Percentiles rank a stretch among this genome's conserved stretches.
phyloP scores from a whole-genome alignment of 2,888 invertebrate genomes.

The Glaucopsyche alexis region DNA sequence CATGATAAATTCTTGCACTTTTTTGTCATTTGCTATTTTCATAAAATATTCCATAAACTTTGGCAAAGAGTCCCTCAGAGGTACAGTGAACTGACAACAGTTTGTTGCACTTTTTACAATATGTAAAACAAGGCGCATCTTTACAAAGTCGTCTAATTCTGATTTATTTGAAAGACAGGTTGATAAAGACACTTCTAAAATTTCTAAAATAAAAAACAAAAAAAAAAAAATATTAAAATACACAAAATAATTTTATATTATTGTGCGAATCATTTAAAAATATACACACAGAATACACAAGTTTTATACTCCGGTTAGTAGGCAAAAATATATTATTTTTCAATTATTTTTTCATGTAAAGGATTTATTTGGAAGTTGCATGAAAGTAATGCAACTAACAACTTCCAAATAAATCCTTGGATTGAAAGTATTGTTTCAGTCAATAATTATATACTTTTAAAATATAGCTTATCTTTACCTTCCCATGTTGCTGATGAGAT shows the following conservation, averaged over 20 bases:
- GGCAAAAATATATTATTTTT: too few relatives aligned
- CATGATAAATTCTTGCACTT: conserved; percentile 62
- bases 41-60: conserved; percentile 55
- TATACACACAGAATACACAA: too few relatives aligned
- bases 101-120: conserved; percentile 66
- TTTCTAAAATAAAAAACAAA: conserved; percentile 49
- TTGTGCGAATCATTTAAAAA: neutral
- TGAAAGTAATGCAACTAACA: too few relatives aligned
- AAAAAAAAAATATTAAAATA: conserved; percentile 4
- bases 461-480: conserved; percentile 56
- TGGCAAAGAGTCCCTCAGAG: conserved; percentile 57
- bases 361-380: too few relatives aligned
- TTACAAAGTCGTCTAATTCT: conserved; percentile 60
- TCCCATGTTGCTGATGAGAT: conserved; percentile 78
- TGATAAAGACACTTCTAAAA: conserved; percentile 59
- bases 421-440: too few relatives aligned
- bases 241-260: neutral
- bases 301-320: too few relatives aligned
- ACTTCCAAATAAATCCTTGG: too few relatives aligned
- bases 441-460: neutral
- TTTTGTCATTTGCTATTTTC: conserved; percentile 57
- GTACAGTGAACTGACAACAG: conserved; percentile 61
- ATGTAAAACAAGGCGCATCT: conserved; percentile 65
- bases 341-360: too few relatives aligned
- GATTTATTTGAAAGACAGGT: conserved; percentile 52